Percentiles rank a stretch among this genome's conserved stretches.
Conservation (phyloP, 2,797 vertebrate species). For the Ctenopoma kingsleyae region DNA sequence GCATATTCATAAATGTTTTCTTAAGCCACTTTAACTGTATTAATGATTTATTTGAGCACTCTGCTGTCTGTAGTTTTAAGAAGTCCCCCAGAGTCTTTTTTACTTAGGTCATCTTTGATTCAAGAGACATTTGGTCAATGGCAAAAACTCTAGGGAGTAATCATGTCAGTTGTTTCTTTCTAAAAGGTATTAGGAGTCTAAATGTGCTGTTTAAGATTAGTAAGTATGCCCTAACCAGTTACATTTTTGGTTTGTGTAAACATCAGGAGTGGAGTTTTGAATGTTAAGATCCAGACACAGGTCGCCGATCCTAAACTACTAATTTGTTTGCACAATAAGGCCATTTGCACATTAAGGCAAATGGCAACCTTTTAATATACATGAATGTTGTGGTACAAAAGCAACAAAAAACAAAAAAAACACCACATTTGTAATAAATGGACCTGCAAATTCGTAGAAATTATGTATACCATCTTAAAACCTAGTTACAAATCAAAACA, state of each 20-base stretch:
- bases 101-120: constrained; percentile 24
- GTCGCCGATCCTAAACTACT: constrained; percentile 8
- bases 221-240: constrained; percentile 11
- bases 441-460: constrained; percentile 30
- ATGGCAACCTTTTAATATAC: constrained; percentile 1
- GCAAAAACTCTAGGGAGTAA: constrained; percentile 11
- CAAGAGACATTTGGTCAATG: constrained; percentile 22
- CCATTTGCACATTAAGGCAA: background rate
- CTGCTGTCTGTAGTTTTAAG: constrained; percentile 40
- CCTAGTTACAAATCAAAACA: constrained; percentile 10
- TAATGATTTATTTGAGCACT: constrained; percentile 37
- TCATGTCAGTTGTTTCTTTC: constrained; percentile 25
- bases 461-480: constrained; percentile 24
- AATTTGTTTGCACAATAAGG: constrained; percentile 5
- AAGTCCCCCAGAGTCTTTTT: constrained; percentile 31
- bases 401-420: constrained; percentile 1
- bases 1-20: constrained; percentile 43
- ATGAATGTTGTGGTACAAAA: constrained; percentile 16
- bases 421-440: constrained; percentile 40
- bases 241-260: constrained; percentile 41
- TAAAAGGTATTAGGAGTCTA: constrained; percentile 32
- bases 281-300: constrained; percentile 10
- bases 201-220: constrained; percentile 16
- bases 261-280: constrained; percentile 12
- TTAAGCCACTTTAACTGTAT: constrained; percentile 35